Base-by-base conservation (phyloP, 2,888 invertebrate genomes). In the Sceliomorpha sp. region DNA sequence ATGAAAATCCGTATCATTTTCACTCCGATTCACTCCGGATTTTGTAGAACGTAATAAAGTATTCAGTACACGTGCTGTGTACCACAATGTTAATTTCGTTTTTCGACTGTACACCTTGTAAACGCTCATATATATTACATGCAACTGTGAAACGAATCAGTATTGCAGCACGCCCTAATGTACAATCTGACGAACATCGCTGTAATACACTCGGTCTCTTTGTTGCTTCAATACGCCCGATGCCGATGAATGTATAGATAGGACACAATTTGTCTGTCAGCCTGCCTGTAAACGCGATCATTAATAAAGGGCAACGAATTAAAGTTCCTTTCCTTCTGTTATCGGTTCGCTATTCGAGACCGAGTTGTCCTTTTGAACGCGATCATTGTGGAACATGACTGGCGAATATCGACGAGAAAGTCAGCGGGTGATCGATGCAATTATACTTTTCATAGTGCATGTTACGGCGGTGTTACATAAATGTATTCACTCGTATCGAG, bases 391-490 rank as follows among this genome's bases (percentile, higher is more conserved):
- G 66, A 73, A 56, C 66, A 75, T 82, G 82, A 82, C 83, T 82
- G 55, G 81, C 63, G 72, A 71, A 70, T 75, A 72, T 75, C 64
- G 71, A 74, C 64, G 51, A 67, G 71, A 79, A 73, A 79, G 73
- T 53, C 82, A 84, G 83, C 79, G 78, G 80, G 83, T 74, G 82
- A 81, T 81, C 81, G 75, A 72, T 70, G 73, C 73, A 75, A 82
- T 78, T 79, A 81, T 76, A 70, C 56, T 72, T 58, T 68, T 64
- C 48, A 44, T 69, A 59, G 53, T 72, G 53, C 64, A 63, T 69
- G 63, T 45, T 66, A 48, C 44, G 40, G 13, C 9, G 4, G 20
- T 15, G 39, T 67, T 70, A 34, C 51, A 40, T 27, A 40, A 50
- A 26, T 9, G 51, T 10, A 8, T 44, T 27, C 31, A 9, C 12